Percentiles rank a stretch among this genome's conserved stretches.
Conservation (phyloP, 2,888 invertebrate species). For the Tinea pellionella region DNA sequence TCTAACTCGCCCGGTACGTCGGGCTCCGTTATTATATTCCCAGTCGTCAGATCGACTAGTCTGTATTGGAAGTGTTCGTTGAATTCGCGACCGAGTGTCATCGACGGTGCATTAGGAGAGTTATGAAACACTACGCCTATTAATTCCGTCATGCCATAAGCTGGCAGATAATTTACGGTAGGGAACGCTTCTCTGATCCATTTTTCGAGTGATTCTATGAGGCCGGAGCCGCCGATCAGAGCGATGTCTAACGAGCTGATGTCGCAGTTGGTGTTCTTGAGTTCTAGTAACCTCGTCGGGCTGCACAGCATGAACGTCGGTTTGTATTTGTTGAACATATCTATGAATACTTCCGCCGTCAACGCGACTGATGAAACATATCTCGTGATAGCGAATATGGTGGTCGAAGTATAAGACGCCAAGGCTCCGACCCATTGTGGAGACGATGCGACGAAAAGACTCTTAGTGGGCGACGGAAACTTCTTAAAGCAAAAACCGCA, state of each 20-base stretch:
- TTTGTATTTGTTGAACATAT: not conserved
- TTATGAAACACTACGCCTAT: not conserved
- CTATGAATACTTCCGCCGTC: not conserved
- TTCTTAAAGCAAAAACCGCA: not conserved
- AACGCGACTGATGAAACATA: not conserved
- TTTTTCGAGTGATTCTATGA: not conserved
- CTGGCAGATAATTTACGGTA: not conserved
- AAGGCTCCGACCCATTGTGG: not conserved
- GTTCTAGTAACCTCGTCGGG: not conserved
- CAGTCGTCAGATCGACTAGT: not conserved
- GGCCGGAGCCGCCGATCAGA: not conserved
- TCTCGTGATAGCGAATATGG: not conserved
- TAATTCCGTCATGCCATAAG: constrained; percentile 8
- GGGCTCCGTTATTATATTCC: not conserved
- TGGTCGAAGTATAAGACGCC: not conserved
- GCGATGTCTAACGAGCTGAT: not conserved
- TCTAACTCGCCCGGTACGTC: not conserved
- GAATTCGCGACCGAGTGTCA: not conserved
- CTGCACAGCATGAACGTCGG: not conserved
- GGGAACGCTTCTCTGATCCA: not conserved
- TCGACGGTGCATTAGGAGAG: not conserved
- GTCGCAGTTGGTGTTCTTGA: not conserved
- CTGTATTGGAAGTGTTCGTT: not conserved
- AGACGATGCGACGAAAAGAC: not conserved
- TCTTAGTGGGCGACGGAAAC: not conserved